Percentiles rank a stretch among this genome's conserved stretches.
Conservation (phyloP, 2,888 invertebrate genomes). For the Pherbina coryleti region DNA sequence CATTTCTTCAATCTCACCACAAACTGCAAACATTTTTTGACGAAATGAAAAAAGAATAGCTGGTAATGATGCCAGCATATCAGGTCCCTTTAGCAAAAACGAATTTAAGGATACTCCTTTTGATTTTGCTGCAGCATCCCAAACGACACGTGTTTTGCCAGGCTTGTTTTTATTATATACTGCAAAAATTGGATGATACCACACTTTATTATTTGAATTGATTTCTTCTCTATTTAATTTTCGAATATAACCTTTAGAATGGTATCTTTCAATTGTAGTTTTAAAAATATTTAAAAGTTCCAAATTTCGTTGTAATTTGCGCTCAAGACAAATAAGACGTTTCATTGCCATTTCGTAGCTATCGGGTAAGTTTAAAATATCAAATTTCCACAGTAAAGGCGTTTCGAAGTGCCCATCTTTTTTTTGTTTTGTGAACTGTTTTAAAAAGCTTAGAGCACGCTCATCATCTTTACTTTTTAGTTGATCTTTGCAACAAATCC, state of each 20-base stretch:
- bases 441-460: not conserved
- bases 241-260: constrained; percentile 18
- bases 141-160: constrained; percentile 34
- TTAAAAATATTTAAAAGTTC: not conserved
- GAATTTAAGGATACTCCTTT: constrained; percentile 35
- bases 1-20: constrained; percentile 54
- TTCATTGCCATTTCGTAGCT: constrained; percentile 24
- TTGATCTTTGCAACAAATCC: not conserved
- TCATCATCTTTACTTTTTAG: not conserved
- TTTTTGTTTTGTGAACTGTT: not conserved
- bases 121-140: constrained; percentile 39
- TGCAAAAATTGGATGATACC: constrained; percentile 29
- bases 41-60: constrained; percentile 34
- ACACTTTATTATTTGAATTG: not conserved
- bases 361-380: constrained; percentile 7
- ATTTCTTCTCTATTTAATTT: constrained; percentile 14
- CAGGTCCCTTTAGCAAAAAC: constrained; percentile 33
- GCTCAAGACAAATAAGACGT: constrained; percentile 5
- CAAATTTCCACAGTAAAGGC: constrained; percentile 17
- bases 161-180: constrained; percentile 33
- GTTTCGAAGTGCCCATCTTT: constrained; percentile 16
- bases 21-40: constrained; percentile 44
- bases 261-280: not conserved
- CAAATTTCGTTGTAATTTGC: not conserved
- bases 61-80: constrained; percentile 33